Evolutionary conservation across 2,113 vertebrate species (phyloP).

Genomic region (Forbesichthys papilliferus): DNA sequence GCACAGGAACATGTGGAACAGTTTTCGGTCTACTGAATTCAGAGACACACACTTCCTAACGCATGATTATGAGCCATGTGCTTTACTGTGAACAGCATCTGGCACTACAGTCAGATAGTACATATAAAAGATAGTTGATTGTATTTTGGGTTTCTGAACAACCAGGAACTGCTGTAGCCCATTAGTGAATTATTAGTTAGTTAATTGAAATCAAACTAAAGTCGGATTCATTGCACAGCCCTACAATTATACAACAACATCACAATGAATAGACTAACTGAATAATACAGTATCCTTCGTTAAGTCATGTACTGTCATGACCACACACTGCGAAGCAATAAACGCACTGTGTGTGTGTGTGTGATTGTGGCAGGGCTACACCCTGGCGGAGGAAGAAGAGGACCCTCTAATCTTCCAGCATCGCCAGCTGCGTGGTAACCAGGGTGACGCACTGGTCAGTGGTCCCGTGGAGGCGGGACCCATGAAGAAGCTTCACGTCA

Average conservation of each 20-base stretch:
- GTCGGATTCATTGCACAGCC: too few relatives aligned
- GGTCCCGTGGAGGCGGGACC: slow-evolving; percentile 92
- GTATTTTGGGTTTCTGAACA: too few relatives aligned
- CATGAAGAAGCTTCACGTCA: slow-evolving; percentile 98
- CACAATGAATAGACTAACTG: slow-evolving; percentile 1
- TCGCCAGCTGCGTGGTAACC: slow-evolving; percentile 84
- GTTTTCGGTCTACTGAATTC: not conserved
- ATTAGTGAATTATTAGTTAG: too few relatives aligned
- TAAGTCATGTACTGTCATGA: too few relatives aligned
- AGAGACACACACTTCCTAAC: not conserved
- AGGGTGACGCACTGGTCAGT: slow-evolving; percentile 85
- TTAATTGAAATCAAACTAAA: too few relatives aligned
- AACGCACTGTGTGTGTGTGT: slow-evolving; percentile 14
- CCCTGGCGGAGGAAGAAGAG: slow-evolving; percentile 96
- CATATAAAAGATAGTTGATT: too few relatives aligned
- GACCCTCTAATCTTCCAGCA: slow-evolving; percentile 95
- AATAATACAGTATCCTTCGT: not conserved
- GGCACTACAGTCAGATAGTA: not conserved
- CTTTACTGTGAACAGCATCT: not conserved
- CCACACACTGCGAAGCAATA: too few relatives aligned
- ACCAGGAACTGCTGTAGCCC: too few relatives aligned
- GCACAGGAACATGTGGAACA: not conserved
- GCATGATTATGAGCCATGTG: not conserved
- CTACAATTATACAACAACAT: too few relatives aligned
- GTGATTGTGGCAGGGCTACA: slow-evolving; percentile 84